Evolutionary conservation across 2,888 invertebrate genomes (phyloP).

Genomic region (Tiliacea citrago): DNA sequence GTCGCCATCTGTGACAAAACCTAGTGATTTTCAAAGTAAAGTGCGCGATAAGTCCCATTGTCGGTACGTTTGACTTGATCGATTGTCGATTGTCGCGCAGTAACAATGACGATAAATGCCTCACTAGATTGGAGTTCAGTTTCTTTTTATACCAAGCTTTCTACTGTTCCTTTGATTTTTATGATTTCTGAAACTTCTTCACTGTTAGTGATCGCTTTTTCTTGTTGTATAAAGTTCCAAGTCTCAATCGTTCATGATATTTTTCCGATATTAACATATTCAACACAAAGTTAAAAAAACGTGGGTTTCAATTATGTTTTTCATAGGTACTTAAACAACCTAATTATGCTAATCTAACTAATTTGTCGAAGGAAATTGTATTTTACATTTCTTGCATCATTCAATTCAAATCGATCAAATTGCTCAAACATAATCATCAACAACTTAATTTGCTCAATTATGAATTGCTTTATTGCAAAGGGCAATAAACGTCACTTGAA

Average conservation of each 20-base stretch:
- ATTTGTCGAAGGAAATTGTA: slow-evolving; percentile 20
- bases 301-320: slow-evolving; percentile 6
- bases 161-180: slow-evolving; percentile 46
- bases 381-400: slow-evolving; percentile 18
- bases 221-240: slow-evolving; percentile 25
- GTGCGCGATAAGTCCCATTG: slow-evolving; percentile 80
- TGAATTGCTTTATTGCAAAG: slow-evolving; percentile 17
- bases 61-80: slow-evolving; percentile 76
- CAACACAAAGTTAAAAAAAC: neutral
- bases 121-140: slow-evolving; percentile 78
- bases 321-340: neutral
- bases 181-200: slow-evolving; percentile 48
- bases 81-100: slow-evolving; percentile 79
- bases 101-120: slow-evolving; percentile 84
- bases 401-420: slow-evolving; percentile 36
- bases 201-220: slow-evolving; percentile 31
- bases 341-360: slow-evolving; percentile 18
- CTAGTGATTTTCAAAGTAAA: slow-evolving; percentile 72
- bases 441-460: slow-evolving; percentile 33
- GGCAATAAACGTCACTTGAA: slow-evolving; percentile 38
- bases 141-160: slow-evolving; percentile 62
- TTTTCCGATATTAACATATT: neutral
- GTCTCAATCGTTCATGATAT: slow-evolving; percentile 10
- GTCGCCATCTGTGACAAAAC: slow-evolving; percentile 67
- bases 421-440: slow-evolving; percentile 20